Conservation (phyloP, 2,797 vertebrate species). For the Heterohyrax brucei region DNA sequence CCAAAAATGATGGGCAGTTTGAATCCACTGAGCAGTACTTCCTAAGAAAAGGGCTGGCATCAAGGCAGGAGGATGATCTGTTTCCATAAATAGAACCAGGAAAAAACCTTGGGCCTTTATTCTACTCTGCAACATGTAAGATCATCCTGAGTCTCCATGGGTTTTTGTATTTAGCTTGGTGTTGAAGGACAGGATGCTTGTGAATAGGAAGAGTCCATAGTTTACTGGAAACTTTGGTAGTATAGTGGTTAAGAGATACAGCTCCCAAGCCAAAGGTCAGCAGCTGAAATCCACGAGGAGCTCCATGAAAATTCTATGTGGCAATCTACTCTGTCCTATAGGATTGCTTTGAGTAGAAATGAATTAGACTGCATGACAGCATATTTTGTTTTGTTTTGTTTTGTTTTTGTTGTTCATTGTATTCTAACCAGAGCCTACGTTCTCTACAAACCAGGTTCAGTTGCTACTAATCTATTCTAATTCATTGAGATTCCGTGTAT, state of each 20-base stretch:
- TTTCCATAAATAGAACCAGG: background rate
- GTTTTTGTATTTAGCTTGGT: background rate
- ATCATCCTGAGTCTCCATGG: background rate
- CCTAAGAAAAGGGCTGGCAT: background rate
- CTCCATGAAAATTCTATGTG: no score
- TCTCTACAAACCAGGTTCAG: background rate
- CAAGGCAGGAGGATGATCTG: background rate
- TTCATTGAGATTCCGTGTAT: background rate
- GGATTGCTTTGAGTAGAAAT: no score
- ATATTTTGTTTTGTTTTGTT: no score
- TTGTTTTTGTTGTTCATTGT: background rate
- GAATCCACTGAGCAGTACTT: background rate
- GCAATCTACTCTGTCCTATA: no score
- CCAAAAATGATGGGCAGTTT: no score
- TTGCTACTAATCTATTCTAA: background rate
- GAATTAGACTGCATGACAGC: no score
- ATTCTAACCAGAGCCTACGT: background rate
- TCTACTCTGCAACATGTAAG: background rate
- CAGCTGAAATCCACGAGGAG: no score
- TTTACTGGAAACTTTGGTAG: no score
- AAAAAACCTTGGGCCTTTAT: background rate
- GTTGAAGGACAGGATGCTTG: no score
- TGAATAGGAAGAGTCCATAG: background rate
- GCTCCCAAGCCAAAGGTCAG: no score
- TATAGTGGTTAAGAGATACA: no score